These are phyloP conservation scores for Spicauda simplicius DNA, from an alignment of 2,888 invertebrate species.

Conservation along the genomic window DNA sequence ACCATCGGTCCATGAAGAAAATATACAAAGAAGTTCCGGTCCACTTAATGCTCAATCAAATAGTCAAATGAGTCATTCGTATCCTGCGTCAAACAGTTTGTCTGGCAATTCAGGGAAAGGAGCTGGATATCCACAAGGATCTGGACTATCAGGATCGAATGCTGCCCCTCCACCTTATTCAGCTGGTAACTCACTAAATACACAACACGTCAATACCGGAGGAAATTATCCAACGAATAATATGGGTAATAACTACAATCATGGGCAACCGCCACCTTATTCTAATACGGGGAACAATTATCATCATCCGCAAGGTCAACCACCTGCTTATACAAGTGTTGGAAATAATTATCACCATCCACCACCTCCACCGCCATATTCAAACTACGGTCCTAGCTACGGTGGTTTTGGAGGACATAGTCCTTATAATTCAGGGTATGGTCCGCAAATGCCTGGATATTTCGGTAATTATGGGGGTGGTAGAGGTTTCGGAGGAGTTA, in stretches of 20 bases:
- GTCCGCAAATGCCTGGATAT: slow-evolving; percentile 70
- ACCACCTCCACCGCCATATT: slow-evolving; percentile 68
- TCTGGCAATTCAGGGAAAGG: slow-evolving; percentile 61
- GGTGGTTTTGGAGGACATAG: slow-evolving; percentile 56
- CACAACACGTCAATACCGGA: slow-evolving; percentile 36
- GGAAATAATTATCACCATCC: slow-evolving; percentile 63
- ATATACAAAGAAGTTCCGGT: slow-evolving; percentile 64
- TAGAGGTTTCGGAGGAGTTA: slow-evolving; percentile 63
- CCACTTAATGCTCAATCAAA: slow-evolving; percentile 38
- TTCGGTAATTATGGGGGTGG: slow-evolving; percentile 68
- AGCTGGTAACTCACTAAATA: slow-evolving; percentile 47
- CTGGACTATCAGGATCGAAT: slow-evolving; percentile 52
- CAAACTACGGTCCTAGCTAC: slow-evolving; percentile 51
- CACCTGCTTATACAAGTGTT: slow-evolving; percentile 63
- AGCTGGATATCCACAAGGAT: slow-evolving; percentile 50
- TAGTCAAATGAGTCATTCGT: slow-evolving; percentile 57
- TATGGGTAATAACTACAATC: slow-evolving; percentile 26
- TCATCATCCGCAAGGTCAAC: slow-evolving; percentile 64
- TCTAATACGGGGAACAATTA: slow-evolving; percentile 54
- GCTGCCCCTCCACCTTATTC: slow-evolving; percentile 62
- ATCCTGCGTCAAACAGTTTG: slow-evolving; percentile 67
- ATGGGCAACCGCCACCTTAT: slow-evolving; percentile 41
- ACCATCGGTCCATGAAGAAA: slow-evolving; percentile 62
- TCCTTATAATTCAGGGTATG: slow-evolving; percentile 55
- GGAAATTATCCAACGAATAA: slow-evolving; percentile 21